A percentile compares a stretch with the other conserved stretches of the same genome.
Evolutionary conservation across 2,113 vertebrate species (phyloP).

Genomic region (Crotalus viridis): DNA sequence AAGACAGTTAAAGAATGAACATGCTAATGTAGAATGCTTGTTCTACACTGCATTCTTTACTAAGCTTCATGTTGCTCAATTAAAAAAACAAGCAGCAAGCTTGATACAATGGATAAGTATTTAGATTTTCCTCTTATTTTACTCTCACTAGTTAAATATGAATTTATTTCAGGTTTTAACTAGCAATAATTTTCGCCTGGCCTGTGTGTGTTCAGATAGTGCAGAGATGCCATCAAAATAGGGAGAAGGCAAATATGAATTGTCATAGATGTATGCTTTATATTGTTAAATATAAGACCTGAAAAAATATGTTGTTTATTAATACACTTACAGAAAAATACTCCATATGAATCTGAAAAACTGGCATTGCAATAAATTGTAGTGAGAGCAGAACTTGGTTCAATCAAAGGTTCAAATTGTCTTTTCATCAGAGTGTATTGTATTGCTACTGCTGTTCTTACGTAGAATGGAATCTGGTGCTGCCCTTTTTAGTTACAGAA

Average conservation of each 20-base stretch:
- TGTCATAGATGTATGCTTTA: not conserved
- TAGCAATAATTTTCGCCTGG: not conserved
- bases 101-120: conserved; percentile 18
- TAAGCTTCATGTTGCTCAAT: not conserved
- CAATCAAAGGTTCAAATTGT: not conserved
- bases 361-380: not conserved
- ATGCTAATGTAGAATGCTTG: not conserved
- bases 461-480: too few relatives aligned
- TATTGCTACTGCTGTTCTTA: conserved; percentile 43
- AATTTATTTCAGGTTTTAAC: rapidly evolving
- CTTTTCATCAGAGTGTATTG: conserved; percentile 25
- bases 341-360: not conserved
- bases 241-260: not conserved
- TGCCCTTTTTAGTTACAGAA: too few relatives aligned
- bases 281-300: not conserved
- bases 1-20: not conserved
- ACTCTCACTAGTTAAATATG: not conserved
- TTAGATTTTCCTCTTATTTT: conserved; percentile 3
- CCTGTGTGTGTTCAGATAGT: not conserved
- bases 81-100: not conserved
- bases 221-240: not conserved
- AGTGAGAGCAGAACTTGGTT: not conserved
- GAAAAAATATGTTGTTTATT: not conserved
- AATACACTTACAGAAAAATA: not conserved
- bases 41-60: not conserved